Conservation (phyloP, 2,797 vertebrate species). For the Myotis pilosus region DNA sequence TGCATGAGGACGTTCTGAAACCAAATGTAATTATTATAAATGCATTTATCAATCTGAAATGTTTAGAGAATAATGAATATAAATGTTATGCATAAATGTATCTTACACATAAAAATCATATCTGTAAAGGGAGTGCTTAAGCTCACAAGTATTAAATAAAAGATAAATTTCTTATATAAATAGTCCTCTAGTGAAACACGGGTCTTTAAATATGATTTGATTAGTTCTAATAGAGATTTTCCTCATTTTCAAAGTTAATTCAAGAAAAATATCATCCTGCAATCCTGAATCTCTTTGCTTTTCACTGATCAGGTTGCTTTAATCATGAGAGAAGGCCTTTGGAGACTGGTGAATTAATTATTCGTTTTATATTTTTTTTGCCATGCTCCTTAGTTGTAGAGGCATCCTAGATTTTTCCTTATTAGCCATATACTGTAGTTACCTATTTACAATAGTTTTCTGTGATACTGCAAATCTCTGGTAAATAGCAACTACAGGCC, state of each 20-base stretch:
- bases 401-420: neutral
- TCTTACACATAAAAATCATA: conserved; percentile 49
- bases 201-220: conserved; percentile 44
- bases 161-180: conserved; percentile 51
- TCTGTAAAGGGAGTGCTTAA: conserved; percentile 56
- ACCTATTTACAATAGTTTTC: neutral
- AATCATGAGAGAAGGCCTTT: neutral
- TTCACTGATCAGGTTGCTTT: neutral
- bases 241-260: conserved; percentile 46
- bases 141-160: conserved; percentile 42
- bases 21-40: conserved; percentile 65
- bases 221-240: conserved; percentile 37
- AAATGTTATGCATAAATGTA: conserved; percentile 57
- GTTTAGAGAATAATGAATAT: conserved; percentile 63
- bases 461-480: neutral
- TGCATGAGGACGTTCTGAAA: conserved; percentile 65
- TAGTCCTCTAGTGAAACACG: conserved; percentile 40
- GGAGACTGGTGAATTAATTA: neutral
- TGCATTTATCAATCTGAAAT: conserved; percentile 52
- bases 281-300: conserved; percentile 2
- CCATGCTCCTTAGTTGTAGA: neutral
- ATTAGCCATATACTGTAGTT: neutral
- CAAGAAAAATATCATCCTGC: neutral
- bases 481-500: neutral
- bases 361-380: neutral